phyloP scores from a whole-genome alignment of 2,888 invertebrate species.

The Brachyptera risi region DNA sequence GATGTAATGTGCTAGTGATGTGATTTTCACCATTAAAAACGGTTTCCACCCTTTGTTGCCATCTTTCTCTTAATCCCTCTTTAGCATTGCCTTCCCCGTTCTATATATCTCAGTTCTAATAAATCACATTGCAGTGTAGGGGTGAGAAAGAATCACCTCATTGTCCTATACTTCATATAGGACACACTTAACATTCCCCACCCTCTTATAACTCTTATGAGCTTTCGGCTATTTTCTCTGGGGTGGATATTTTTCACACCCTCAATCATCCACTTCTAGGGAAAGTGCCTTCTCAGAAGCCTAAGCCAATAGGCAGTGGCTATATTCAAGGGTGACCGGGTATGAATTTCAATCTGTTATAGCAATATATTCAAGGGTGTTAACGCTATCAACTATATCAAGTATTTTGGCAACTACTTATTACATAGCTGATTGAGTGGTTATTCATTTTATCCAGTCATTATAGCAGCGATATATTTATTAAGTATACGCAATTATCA shows the following conservation, averaged over 20 bases:
- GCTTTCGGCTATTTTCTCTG: constrained; percentile 18
- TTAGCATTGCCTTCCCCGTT: constrained; percentile 21
- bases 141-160: constrained; percentile 19
- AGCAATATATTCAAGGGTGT: too few relatives aligned
- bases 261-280: constrained; percentile 8
- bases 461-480: too few relatives aligned
- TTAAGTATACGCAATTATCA: too few relatives aligned
- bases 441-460: too few relatives aligned
- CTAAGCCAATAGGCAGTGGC: constrained; percentile 7
- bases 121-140: constrained; percentile 29
- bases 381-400: too few relatives aligned
- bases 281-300: not conserved
- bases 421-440: too few relatives aligned
- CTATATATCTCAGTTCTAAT: constrained; percentile 30
- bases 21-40: constrained; percentile 33
- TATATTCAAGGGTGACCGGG: constrained; percentile 14
- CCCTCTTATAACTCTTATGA: constrained; percentile 1
- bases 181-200: constrained; percentile 8
- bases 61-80: constrained; percentile 11
- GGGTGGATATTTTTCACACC: not conserved
- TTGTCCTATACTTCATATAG: not conserved
- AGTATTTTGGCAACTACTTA: too few relatives aligned
- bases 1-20: constrained; percentile 30
- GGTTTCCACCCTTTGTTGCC: constrained; percentile 8
- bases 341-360: constrained; percentile 28